Evolutionary conservation across 2,797 vertebrate species (phyloP).

Genomic region (Emys orbicularis): DNA sequence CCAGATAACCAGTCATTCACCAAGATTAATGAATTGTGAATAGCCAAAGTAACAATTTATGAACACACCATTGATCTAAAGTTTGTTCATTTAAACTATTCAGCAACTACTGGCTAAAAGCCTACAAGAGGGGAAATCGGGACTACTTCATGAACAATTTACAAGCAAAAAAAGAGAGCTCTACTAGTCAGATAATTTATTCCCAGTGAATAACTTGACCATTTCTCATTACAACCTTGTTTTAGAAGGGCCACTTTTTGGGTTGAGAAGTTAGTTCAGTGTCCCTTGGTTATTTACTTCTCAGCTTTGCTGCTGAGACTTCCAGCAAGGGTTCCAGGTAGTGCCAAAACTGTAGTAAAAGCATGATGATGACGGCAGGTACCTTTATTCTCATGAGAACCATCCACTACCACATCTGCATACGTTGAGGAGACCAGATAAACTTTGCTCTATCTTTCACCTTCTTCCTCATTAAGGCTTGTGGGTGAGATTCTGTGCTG

Average conservation of each 20-base stretch:
- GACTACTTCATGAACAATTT: background rate
- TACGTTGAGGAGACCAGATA: background rate
- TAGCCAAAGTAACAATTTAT: background rate
- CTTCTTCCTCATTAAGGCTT: background rate
- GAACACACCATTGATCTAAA: background rate
- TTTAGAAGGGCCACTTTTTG: background rate
- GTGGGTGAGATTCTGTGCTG: background rate
- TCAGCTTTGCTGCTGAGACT: background rate
- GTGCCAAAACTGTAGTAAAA: background rate
- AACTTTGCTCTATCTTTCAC: background rate
- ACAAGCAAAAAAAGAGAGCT: background rate
- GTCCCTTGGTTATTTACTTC: background rate
- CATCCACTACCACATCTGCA: background rate
- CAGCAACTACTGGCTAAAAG: background rate
- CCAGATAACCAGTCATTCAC: background rate
- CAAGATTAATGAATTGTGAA: background rate
- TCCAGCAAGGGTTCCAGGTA: background rate
- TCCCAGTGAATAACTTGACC: background rate
- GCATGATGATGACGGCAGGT: background rate
- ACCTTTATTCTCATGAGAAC: fast-evolving
- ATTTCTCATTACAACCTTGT: background rate
- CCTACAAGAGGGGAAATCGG: background rate
- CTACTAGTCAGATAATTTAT: background rate
- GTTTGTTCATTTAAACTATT: background rate
- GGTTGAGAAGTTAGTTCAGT: background rate